These are phyloP conservation scores for Cichladusa arquata DNA, from an alignment of 2,113 vertebrate genomes.

Conservation along the genomic window DNA sequence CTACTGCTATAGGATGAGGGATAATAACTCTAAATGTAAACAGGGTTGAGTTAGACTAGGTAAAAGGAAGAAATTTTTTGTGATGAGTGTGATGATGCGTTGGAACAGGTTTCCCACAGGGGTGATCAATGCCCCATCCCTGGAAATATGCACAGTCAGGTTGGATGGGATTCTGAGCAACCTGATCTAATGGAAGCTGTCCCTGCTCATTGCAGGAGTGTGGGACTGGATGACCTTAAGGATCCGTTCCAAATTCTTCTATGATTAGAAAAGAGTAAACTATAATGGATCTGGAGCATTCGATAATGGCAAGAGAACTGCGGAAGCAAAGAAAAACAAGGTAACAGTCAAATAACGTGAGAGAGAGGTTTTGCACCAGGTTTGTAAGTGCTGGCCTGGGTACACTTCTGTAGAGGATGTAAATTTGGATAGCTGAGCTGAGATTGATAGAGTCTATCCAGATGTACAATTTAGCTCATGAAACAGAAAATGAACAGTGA, in stretches of 20 bases:
- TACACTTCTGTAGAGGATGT: background rate
- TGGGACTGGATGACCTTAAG: background rate
- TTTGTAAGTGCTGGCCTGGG: accelerated
- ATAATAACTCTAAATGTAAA: background rate
- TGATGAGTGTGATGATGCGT: accelerated
- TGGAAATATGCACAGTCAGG: background rate
- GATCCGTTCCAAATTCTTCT: background rate
- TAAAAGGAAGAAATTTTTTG: background rate
- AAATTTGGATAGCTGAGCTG: background rate
- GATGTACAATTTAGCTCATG: background rate
- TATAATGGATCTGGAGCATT: background rate
- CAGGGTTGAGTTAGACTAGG: background rate
- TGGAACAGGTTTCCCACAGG: background rate
- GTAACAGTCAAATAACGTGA: background rate
- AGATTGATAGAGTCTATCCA: background rate
- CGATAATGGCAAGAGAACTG: background rate
- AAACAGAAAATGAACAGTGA: background rate
- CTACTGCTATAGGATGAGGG: background rate
- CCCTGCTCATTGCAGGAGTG: background rate
- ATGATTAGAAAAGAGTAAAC: background rate
- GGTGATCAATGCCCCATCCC: background rate
- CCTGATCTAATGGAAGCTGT: background rate
- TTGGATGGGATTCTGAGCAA: background rate
- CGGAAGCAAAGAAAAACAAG: background rate
- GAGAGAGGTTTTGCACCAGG: background rate